phyloP scores from a whole-genome alignment of 2,113 vertebrate genomes.

The Microtus pennsylvanicus region DNA sequence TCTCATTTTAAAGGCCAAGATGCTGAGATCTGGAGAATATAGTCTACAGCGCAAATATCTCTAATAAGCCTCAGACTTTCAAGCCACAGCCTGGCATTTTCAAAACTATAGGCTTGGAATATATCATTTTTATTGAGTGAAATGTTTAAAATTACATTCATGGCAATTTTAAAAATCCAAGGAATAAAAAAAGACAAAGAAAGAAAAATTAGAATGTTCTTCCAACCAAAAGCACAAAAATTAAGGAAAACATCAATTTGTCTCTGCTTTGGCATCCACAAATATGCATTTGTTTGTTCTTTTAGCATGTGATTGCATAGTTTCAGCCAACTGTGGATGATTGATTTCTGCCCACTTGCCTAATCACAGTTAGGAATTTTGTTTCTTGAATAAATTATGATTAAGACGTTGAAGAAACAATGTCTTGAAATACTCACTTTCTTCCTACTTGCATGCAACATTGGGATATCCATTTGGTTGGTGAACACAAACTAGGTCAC shows the following conservation, averaged over 20 bases:
- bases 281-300: background rate
- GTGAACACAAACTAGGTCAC: background rate
- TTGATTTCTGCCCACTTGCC: background rate
- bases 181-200: constrained; percentile 26
- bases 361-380: background rate
- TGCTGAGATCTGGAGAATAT: background rate
- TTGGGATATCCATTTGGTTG: background rate
- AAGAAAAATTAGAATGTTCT: background rate
- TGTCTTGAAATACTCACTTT: background rate
- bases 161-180: background rate
- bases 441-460: background rate
- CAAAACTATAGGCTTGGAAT: background rate
- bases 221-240: constrained; percentile 45
- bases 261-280: background rate
- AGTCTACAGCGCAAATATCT: background rate
- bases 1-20: background rate
- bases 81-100: background rate
- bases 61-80: background rate
- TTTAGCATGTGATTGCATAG: background rate
- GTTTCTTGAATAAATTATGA: constrained; percentile 20
- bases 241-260: background rate
- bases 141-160: constrained; percentile 28
- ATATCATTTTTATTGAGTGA: background rate
- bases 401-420: background rate
- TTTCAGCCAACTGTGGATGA: background rate